Evolutionary conservation across 2,888 invertebrate species (phyloP).

Genomic region (Linnaemya vulpina): DNA sequence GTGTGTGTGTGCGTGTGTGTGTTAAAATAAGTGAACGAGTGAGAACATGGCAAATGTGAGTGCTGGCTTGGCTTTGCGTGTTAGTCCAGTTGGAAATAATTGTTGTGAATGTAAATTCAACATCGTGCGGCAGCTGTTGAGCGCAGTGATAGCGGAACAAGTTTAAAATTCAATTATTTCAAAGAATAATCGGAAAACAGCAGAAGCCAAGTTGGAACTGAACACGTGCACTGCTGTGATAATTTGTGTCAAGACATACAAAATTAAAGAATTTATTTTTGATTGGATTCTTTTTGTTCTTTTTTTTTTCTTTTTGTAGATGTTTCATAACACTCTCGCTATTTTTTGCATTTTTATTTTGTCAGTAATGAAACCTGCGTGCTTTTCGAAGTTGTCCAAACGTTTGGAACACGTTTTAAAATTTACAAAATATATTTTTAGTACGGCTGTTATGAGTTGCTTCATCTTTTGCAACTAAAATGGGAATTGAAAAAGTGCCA

Average conservation of each 20-base stretch:
- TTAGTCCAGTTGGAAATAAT: slow-evolving; percentile 9
- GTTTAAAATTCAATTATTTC: slow-evolving; percentile 29
- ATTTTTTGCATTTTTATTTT: too few relatives aligned
- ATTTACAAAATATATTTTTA: too few relatives aligned
- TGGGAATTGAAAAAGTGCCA: too few relatives aligned
- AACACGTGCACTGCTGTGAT: not conserved
- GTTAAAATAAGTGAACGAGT: not conserved
- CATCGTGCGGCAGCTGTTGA: not conserved
- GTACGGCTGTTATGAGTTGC: too few relatives aligned
- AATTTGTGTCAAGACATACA: not conserved
- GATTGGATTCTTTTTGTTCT: too few relatives aligned
- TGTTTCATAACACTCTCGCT: too few relatives aligned
- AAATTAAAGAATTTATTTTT: not conserved
- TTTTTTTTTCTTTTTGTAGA: too few relatives aligned
- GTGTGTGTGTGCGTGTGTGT: not conserved
- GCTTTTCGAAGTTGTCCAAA: too few relatives aligned
- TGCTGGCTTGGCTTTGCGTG: slow-evolving; percentile 19
- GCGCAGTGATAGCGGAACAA: not conserved
- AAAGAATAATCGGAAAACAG: slow-evolving; percentile 4
- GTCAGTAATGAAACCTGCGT: too few relatives aligned
- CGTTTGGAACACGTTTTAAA: too few relatives aligned
- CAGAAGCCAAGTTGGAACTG: not conserved
- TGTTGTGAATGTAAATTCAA: slow-evolving; percentile 13
- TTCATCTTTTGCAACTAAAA: too few relatives aligned
- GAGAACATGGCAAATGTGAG: not conserved